Evolutionary conservation across 2,888 invertebrate genomes (phyloP).

Genomic region (Acrobeloides nanus): DNA sequence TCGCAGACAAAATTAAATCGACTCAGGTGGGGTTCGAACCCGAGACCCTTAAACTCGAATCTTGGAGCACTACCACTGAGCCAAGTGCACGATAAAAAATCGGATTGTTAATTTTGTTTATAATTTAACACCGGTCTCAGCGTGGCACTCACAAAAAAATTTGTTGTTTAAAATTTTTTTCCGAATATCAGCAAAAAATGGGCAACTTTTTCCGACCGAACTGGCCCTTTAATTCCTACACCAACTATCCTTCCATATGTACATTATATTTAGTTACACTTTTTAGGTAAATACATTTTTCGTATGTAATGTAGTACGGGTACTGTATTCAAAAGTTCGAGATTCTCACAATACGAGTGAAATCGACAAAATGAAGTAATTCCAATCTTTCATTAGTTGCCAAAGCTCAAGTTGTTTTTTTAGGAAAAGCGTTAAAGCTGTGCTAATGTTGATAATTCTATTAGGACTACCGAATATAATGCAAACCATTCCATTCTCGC

Average conservation of each 20-base stretch:
- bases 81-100: too few species aligned
- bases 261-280: neutral
- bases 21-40: too few species aligned
- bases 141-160: neutral
- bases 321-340: conserved; percentile 57
- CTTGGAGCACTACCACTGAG: too few species aligned
- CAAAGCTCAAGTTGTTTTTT: conserved; percentile 19
- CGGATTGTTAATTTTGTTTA: too few species aligned
- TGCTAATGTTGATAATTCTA: conserved; percentile 58
- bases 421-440: conserved; percentile 59
- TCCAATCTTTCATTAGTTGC: conserved; percentile 4
- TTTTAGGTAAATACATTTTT: conserved; percentile 58
- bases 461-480: conserved; percentile 59
- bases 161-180: neutral
- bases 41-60: too few species aligned
- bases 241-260: too few species aligned
- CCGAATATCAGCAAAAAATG: too few species aligned
- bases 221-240: too few species aligned
- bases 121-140: neutral
- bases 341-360: conserved; percentile 56
- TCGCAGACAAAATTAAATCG: too few species aligned
- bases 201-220: too few species aligned
- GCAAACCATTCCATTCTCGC: conserved; percentile 55
- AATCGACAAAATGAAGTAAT: conserved; percentile 57
- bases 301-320: conserved; percentile 58